These are phyloP conservation scores for Ancistrus triradiatus DNA, from an alignment of 2,113 vertebrate species.

Conservation along the genomic window DNA sequence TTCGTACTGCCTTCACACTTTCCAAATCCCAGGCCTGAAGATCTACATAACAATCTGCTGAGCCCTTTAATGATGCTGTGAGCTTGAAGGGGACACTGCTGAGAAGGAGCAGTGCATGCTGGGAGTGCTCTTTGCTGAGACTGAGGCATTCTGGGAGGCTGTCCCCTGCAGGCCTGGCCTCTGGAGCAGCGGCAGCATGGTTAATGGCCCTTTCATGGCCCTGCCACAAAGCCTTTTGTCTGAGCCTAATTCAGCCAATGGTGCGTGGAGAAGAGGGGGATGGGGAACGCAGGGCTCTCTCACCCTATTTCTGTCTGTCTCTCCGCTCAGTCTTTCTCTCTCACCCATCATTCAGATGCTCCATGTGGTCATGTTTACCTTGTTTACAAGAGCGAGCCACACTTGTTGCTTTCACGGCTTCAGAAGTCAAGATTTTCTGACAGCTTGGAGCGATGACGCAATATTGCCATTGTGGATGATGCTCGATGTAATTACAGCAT, in stretches of 20 bases:
- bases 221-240: constrained; percentile 79
- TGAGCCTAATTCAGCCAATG: constrained; percentile 74
- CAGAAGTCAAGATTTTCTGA: not conserved
- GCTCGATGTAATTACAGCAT: no score
- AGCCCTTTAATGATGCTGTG: constrained; percentile 49
- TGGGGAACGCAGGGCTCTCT: constrained; percentile 39
- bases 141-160: constrained; percentile 71
- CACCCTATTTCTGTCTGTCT: constrained; percentile 5
- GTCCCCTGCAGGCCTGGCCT: constrained; percentile 71
- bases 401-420: not conserved
- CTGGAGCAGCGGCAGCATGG: constrained; percentile 78
- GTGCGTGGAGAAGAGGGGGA: constrained; percentile 65
- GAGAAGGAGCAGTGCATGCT: constrained; percentile 69
- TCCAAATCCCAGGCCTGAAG: constrained; percentile 63
- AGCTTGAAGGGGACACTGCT: constrained; percentile 62
- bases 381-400: not conserved
- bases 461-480: not conserved
- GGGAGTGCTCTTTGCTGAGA: constrained; percentile 65
- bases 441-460: not conserved
- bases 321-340: constrained; percentile 4
- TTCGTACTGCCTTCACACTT: constrained; percentile 42
- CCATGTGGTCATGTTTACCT: not conserved
- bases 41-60: constrained; percentile 71
- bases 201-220: constrained; percentile 82
- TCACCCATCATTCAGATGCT: not conserved